These are phyloP conservation scores for Cottoperca gobio DNA, from an alignment of 2,797 vertebrate species.

Conservation along the genomic window DNA sequence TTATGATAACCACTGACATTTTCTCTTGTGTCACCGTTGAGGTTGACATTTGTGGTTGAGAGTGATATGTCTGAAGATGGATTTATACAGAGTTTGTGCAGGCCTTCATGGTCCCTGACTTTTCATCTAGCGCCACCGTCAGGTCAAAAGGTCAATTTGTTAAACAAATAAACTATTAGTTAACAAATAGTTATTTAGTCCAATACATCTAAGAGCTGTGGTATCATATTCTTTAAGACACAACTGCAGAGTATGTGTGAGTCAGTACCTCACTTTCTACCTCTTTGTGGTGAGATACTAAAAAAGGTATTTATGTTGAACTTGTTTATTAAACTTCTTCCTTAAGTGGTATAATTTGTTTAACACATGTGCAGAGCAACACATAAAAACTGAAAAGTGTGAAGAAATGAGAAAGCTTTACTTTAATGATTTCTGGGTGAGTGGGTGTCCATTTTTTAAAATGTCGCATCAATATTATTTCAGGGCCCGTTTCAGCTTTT, in stretches of 20 bases:
- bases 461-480: neutral
- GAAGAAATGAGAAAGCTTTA: neutral
- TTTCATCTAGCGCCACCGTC: neutral
- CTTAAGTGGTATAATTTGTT: neutral
- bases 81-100: neutral
- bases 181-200: no score
- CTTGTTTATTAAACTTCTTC: neutral
- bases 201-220: neutral
- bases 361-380: neutral
- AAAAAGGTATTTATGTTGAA: neutral
- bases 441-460: neutral
- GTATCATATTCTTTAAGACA: neutral
- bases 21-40: neutral
- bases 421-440: neutral
- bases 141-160: conserved; percentile 2
- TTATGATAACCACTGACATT: neutral
- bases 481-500: neutral
- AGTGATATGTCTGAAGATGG: neutral
- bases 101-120: neutral
- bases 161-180: no score
- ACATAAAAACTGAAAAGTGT: neutral
- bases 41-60: neutral
- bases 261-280: neutral
- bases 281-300: neutral
- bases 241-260: neutral